Base-by-base conservation (phyloP, 1,140 invertebrate genomes). In the Centruroides vittatus region DNA sequence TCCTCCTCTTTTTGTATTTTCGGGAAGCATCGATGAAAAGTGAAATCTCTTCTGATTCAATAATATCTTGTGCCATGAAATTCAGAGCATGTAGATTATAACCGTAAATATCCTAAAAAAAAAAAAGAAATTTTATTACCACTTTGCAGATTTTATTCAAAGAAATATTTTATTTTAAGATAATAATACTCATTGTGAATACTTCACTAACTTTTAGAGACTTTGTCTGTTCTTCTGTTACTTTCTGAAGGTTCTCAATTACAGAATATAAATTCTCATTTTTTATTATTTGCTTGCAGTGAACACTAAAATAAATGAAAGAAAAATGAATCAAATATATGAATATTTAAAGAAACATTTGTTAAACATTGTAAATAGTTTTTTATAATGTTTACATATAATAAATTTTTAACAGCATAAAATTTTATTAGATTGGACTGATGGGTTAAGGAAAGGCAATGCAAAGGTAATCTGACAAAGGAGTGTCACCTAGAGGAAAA, bases 81-180 rank as follows among this genome's bases (percentile, higher is more conserved):
- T 83, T 78, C 66, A 97, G 75, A 0, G 85, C 90, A 72, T 90
- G 85, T 55, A 88, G 73, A 77, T 98, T 98, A 71, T 85, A 89
- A 4, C 91, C 93, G 58, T 93, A 76, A 56, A 81, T 80, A 75
- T 97, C 88, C 82, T 93, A 72, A 63, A 78, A 73, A 64, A 66
- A 63, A 58, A 68, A 67, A 57, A 55, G 46, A 61, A 58, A 35
- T 58, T 13, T 23, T 23, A 23, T 23, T 23, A 23, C 23, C 2
- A n/a, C 8, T 41, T 41, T 6, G 58, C 35, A 35, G 47, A 57
- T 47, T 51, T 34, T n/a, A n/a, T 12, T 57, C 0, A 7, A 35
- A 23, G 4, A 23, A 4, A 55, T 34, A 53, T 52, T 57, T 13
- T 5, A 52, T n/a, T n/a, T 61, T 4, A 35, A 3, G 23, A 12